Evolutionary conservation across 2,113 vertebrate species (phyloP).

Genomic region (Hippocampus mohnikei): DNA sequence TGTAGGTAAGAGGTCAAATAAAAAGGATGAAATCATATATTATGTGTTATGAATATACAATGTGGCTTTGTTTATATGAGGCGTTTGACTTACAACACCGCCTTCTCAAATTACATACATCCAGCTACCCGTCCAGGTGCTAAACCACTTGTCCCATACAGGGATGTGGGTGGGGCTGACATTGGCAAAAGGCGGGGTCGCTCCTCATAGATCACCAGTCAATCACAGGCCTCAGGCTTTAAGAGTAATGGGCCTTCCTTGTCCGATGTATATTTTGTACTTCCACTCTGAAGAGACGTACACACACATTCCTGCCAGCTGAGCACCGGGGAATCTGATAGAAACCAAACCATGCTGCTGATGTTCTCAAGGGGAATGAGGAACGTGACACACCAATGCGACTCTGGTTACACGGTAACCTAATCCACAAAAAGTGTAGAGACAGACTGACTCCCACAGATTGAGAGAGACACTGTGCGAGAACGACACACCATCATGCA

Average conservation of each 20-base stretch:
- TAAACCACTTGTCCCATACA: neutral
- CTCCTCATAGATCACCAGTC: neutral
- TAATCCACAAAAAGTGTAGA: slow-evolving; percentile 48
- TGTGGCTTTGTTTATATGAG: slow-evolving; percentile 35
- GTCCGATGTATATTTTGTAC: slow-evolving; percentile 2
- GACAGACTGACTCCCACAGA: slow-evolving; percentile 40
- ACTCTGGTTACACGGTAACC: slow-evolving; percentile 69
- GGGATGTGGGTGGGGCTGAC: neutral
- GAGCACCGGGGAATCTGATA: slow-evolving; percentile 56
- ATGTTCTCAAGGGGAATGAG: slow-evolving; percentile 62
- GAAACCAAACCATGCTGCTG: slow-evolving; percentile 67
- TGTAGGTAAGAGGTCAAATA: slow-evolving; percentile 28
- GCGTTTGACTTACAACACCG: slow-evolving; percentile 24
- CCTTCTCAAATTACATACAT: neutral
- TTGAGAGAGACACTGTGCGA: slow-evolving; percentile 35
- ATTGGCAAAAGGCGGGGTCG: neutral
- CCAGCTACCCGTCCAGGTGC: neutral
- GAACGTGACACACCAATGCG: slow-evolving; percentile 63
- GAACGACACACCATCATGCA: slow-evolving; percentile 36
- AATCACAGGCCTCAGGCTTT: slow-evolving; percentile 5
- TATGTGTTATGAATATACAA: slow-evolving; percentile 31
- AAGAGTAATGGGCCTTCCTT: slow-evolving; percentile 25
- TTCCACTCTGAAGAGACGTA: slow-evolving; percentile 26
- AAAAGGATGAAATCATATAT: slow-evolving; percentile 36
- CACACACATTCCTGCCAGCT: slow-evolving; percentile 34